phyloP scores from a whole-genome alignment of 2,888 invertebrate species.

The Cosmorhoe ocellata region DNA sequence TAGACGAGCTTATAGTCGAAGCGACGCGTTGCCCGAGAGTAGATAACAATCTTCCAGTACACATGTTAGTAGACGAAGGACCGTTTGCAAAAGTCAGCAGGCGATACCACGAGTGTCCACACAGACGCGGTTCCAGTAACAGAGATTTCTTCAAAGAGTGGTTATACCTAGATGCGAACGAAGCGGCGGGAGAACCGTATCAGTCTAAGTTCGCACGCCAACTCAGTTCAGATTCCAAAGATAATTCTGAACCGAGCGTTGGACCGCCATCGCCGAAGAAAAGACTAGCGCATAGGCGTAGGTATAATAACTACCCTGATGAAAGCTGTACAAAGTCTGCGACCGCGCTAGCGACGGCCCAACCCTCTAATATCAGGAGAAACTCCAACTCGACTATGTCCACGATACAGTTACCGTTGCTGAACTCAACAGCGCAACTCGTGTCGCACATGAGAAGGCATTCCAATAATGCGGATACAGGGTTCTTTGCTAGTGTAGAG shows the following conservation, averaged over 20 bases:
- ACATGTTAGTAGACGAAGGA: slow-evolving; percentile 71
- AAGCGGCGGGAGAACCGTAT: slow-evolving; percentile 72
- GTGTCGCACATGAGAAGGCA: slow-evolving; percentile 82
- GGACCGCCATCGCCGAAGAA: slow-evolving; percentile 76
- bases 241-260: slow-evolving; percentile 76
- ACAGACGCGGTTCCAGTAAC: slow-evolving; percentile 61
- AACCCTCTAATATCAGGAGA: slow-evolving; percentile 79
- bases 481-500: slow-evolving; percentile 80
- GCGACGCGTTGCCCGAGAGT: slow-evolving; percentile 54
- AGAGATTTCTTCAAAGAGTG: slow-evolving; percentile 76
- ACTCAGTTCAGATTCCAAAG: slow-evolving; percentile 78
- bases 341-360: slow-evolving; percentile 72
- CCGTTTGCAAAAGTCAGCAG: slow-evolving; percentile 74
- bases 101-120: slow-evolving; percentile 68
- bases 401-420: slow-evolving; percentile 80
- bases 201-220: slow-evolving; percentile 80
- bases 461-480: slow-evolving; percentile 84
- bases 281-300: slow-evolving; percentile 61
- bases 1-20: slow-evolving; percentile 69
- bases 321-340: slow-evolving; percentile 78
- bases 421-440: slow-evolving; percentile 75
- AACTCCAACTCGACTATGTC: slow-evolving; percentile 85
- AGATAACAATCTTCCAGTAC: slow-evolving; percentile 61
- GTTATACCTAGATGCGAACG: slow-evolving; percentile 69
- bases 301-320: slow-evolving; percentile 72